Conservation (phyloP, 2,113 vertebrate genomes). For the Dasypus novemcinctus region DNA sequence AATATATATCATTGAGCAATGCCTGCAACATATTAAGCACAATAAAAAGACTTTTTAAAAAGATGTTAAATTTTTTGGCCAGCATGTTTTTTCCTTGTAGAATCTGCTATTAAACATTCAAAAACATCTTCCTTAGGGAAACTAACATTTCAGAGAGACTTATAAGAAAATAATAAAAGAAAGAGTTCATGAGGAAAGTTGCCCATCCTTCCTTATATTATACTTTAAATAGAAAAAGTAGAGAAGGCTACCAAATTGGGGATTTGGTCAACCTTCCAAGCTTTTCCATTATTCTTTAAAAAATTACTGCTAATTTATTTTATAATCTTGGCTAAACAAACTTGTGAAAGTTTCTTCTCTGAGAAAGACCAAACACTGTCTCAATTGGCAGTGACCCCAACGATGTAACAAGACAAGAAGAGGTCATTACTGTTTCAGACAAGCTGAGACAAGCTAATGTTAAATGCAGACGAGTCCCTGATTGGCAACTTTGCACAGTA, state of each 20-base stretch:
- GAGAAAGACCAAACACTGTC: background rate
- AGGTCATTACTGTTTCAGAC: background rate
- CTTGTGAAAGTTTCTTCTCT: background rate
- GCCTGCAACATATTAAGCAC: background rate
- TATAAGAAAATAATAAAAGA: conserved; percentile 41
- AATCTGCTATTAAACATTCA: background rate
- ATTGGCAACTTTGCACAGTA: background rate
- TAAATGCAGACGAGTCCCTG: background rate
- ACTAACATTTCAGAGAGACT: background rate
- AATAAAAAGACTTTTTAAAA: background rate
- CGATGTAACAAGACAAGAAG: background rate
- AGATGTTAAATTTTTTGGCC: background rate
- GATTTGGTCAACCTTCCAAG: conserved; percentile 62
- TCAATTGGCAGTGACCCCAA: background rate
- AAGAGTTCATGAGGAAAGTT: conserved; percentile 31
- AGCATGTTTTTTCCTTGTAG: background rate
- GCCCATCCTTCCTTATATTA: background rate
- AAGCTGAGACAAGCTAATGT: background rate
- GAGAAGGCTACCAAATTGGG: conserved; percentile 63
- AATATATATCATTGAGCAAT: background rate
- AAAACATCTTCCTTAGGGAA: conserved; percentile 48
- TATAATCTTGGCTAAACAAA: conserved; percentile 54
- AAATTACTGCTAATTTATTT: conserved; percentile 42
- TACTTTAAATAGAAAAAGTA: conserved; percentile 66
- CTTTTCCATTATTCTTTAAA: background rate